Conservation (phyloP, 1,140 invertebrate genomes). For the Geopemphigus sp. region DNA sequence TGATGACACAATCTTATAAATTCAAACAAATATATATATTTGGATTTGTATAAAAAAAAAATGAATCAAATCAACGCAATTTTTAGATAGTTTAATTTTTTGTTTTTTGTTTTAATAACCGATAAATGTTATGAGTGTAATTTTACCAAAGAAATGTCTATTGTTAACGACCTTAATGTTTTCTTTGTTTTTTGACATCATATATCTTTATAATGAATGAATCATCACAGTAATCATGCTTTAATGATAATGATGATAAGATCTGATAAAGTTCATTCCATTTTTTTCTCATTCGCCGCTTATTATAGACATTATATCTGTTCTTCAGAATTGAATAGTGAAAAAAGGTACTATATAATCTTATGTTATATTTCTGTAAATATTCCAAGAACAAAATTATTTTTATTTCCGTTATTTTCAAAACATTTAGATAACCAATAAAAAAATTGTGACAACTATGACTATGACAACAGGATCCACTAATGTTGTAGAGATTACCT, state of each 20-base stretch:
- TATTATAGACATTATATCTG: background rate
- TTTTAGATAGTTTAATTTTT: background rate
- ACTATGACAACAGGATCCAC: background rate
- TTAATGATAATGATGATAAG: background rate
- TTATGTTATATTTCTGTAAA: background rate
- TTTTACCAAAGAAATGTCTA: background rate
- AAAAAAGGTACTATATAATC: background rate
- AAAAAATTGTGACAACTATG: background rate
- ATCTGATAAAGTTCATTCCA: background rate
- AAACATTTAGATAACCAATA: background rate
- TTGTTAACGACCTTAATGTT: conserved; percentile 4
- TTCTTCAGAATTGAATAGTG: too few species aligned
- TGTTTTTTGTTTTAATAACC: background rate
- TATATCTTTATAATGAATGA: background rate
- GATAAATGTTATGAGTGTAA: background rate
- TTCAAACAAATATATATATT: background rate
- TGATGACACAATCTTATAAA: background rate
- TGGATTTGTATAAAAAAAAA: background rate
- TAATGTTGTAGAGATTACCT: too few species aligned
- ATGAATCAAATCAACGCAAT: background rate
- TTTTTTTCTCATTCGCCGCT: background rate
- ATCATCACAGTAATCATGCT: background rate
- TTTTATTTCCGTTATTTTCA: background rate
- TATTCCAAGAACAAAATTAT: background rate
- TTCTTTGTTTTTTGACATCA: background rate